phyloP scores from a whole-genome alignment of 2,113 vertebrate species.

The Syngnathus typhle region DNA sequence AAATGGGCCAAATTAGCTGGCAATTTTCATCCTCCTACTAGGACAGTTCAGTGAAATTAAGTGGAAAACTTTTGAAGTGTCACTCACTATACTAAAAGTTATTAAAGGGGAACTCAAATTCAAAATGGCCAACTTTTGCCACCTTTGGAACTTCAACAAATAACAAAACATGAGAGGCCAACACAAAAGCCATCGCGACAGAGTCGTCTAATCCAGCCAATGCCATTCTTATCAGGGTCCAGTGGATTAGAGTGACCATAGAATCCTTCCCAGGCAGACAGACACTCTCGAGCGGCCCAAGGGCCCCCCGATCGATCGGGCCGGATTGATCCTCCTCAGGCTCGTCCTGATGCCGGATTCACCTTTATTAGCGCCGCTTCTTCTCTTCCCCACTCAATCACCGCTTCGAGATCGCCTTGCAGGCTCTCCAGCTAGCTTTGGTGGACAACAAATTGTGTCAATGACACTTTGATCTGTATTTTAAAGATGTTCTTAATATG shows the following conservation, averaged over 20 bases:
- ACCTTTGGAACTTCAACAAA: background rate
- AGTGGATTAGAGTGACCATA: slow-evolving; percentile 76
- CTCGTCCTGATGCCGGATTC: slow-evolving; percentile 63
- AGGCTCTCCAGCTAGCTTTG: slow-evolving; percentile 19
- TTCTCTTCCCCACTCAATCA: slow-evolving; percentile 45
- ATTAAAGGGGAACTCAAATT: too few species aligned
- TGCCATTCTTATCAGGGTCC: slow-evolving; percentile 77
- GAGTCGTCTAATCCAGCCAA: slow-evolving; percentile 72
- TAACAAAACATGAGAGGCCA: slow-evolving; percentile 40
- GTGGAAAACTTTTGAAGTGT: background rate
- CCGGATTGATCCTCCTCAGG: slow-evolving; percentile 64
- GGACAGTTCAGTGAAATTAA: background rate
- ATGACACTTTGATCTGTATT: slow-evolving; percentile 38
- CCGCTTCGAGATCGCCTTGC: slow-evolving; percentile 8
- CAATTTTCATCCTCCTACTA: background rate
- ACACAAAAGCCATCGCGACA: slow-evolving; percentile 68
- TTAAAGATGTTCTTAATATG: slow-evolving; percentile 26
- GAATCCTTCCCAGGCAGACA: slow-evolving; percentile 69
- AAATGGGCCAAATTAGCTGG: background rate
- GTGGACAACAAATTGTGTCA: slow-evolving; percentile 28
- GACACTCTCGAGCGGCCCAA: slow-evolving; percentile 65
- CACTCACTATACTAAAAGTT: background rate
- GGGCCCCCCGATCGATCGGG: slow-evolving; percentile 72
- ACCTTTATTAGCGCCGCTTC: slow-evolving; percentile 70
- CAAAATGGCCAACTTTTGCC: background rate